A percentile compares a stretch with the other conserved stretches of the same genome.
Conservation (phyloP, 1,140 invertebrate species). For the Bombus impatiens region DNA sequence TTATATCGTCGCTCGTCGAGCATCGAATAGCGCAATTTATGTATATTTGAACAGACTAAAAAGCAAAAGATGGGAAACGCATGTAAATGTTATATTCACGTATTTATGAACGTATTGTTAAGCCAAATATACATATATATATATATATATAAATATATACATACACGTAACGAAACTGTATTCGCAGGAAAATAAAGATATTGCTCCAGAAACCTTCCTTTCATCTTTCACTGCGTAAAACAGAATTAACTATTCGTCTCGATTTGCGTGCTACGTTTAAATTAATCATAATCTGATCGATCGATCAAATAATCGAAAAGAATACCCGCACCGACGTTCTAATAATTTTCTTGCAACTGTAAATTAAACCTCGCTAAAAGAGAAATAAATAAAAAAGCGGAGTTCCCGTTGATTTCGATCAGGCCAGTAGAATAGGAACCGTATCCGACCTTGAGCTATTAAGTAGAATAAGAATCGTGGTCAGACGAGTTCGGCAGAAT, state of each 20-base stretch:
- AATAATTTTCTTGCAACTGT: background rate
- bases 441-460: background rate
- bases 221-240: no score
- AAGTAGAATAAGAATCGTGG: background rate
- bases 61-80: slow-evolving; percentile 6
- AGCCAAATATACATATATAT: background rate
- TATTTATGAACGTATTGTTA: slow-evolving; percentile 48
- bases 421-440: background rate
- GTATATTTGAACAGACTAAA: slow-evolving; percentile 44
- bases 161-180: slow-evolving; percentile 43
- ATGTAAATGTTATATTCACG: slow-evolving; percentile 49
- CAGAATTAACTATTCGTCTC: no score
- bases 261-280: no score
- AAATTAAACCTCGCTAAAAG: background rate
- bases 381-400: background rate
- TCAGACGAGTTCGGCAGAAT: background rate
- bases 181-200: slow-evolving; percentile 53
- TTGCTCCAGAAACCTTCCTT: slow-evolving; percentile 10
- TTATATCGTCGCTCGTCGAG: background rate
- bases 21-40: slow-evolving; percentile 23
- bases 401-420: background rate
- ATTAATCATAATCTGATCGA: background rate
- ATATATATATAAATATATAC: background rate
- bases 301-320: background rate
- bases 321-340: no score